A percentile compares a stretch with the other conserved stretches of the same genome.
phyloP scores from a whole-genome alignment of 2,113 vertebrate species.

The Hiodon alosoides region DNA sequence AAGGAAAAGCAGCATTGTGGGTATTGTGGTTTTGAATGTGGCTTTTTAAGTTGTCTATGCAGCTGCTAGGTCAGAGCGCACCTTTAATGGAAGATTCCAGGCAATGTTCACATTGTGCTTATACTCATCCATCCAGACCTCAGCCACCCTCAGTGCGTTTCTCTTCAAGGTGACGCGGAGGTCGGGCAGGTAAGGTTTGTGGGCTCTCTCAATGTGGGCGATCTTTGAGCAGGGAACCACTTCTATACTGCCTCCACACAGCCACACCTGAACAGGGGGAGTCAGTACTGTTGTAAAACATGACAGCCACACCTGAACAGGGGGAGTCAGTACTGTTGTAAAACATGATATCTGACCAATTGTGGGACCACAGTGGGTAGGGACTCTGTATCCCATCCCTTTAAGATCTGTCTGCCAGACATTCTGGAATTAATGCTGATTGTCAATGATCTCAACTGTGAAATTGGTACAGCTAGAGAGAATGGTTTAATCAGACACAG shows the following conservation, averaged over 20 bases:
- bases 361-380: too few species aligned
- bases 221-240: slow-evolving; percentile 69
- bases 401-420: too few species aligned
- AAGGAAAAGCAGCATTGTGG: background rate
- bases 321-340: background rate
- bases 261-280: slow-evolving; percentile 60
- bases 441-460: background rate
- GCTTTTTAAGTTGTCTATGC: too few species aligned
- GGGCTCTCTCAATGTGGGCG: slow-evolving; percentile 62
- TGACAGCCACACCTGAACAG: background rate
- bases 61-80: slow-evolving; percentile 23
- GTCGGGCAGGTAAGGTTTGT: slow-evolving; percentile 64
- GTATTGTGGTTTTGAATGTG: background rate
- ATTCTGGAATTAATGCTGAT: too few species aligned
- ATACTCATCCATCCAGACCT: slow-evolving; percentile 74
- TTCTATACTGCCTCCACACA: slow-evolving; percentile 71
- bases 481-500: too few species aligned
- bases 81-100: slow-evolving; percentile 64
- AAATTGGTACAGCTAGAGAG: background rate
- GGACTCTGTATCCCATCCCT: too few species aligned
- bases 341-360: too few species aligned
- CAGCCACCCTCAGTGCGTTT: slow-evolving; percentile 63
- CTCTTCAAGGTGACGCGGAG: slow-evolving; percentile 41
- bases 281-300: too few species aligned
- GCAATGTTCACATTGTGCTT: slow-evolving; percentile 66